Evolutionary conservation across 2,113 vertebrate genomes (phyloP), one percentile per base, ranked within the genome.

Genomic region (Callorhinus ursinus): DNA sequence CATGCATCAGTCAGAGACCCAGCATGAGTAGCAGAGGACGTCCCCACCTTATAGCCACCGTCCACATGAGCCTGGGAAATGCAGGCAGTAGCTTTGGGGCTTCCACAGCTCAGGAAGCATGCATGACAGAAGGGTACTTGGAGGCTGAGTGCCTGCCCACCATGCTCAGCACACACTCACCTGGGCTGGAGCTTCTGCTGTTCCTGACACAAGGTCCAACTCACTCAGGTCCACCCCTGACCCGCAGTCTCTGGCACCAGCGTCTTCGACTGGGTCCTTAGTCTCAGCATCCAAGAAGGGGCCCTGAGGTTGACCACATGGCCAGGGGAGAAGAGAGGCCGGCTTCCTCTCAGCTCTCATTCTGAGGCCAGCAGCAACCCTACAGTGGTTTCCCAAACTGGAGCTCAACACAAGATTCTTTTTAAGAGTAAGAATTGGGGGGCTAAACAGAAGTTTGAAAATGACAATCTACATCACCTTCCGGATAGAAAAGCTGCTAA

Each of bases 91-190:
- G 42, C 11, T 83, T 19, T 36, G 5, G 2, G 24, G 13, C 3
- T 71, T 88, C 77, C 46, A 86, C 13, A 4, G 24, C n/a, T 24
- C 61, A 2, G 22, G 51, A 36, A 59, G 12, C 46, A 0, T 5
- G 36, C 19, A 4, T 46, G 61, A 33, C 13, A 21, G 65, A 61
- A 26, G 24, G 3, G 9, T 22, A 15, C 33, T 1, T 13, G 39
- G 19, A 46, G 13, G 36, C 71, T 14, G n/a, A 19, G 24, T 1
- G 12, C 72, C 71, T 2, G 0, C 36, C 28, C 13, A 5, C 61
- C 22, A 0, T 0, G 2, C 12, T 55, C 8, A 4, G 3, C 61
- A 39, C 39, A 22, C 24, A 5, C 21, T 9, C 19, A 14, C 63
- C 77, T 26, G 1, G 19, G 22, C 59, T 9, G n/a, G 36, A 65